Percentiles rank a stretch among this genome's conserved stretches.
phyloP scores from a whole-genome alignment of 2,797 vertebrate genomes.

The Epinephelus coioides region DNA sequence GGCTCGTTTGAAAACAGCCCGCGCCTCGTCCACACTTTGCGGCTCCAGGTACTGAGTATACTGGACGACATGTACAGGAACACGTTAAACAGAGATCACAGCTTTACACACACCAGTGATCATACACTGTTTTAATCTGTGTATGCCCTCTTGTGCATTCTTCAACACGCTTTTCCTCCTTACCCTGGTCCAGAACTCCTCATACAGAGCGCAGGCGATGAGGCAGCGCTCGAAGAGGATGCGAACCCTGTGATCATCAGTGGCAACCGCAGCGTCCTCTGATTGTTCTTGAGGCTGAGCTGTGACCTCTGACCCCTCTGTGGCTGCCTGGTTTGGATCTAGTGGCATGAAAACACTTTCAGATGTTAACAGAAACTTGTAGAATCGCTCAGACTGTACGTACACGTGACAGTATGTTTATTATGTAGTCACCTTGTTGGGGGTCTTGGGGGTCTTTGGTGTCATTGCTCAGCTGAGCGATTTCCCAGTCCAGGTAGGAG shows the following conservation, averaged over 20 bases:
- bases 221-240: slow-evolving; percentile 91
- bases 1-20: slow-evolving; percentile 86
- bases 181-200: slow-evolving; percentile 92
- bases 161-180: slow-evolving; percentile 32
- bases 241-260: slow-evolving; percentile 82
- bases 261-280: slow-evolving; percentile 39
- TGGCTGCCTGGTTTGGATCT: slow-evolving; percentile 71
- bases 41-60: slow-evolving; percentile 88
- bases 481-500: slow-evolving; percentile 90
- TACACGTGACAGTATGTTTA: not conserved
- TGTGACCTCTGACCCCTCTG: slow-evolving; percentile 71
- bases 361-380: not conserved
- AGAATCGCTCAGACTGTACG: not conserved
- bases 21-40: slow-evolving; percentile 82
- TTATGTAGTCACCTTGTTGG: slow-evolving; percentile 50
- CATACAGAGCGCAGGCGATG: slow-evolving; percentile 91
- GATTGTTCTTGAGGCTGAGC: slow-evolving; percentile 39
- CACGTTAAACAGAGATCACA: not conserved
- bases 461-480: slow-evolving; percentile 72
- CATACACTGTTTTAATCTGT: not conserved
- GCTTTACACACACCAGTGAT: not conserved
- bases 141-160: not conserved
- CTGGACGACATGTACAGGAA: slow-evolving; percentile 64
- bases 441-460: slow-evolving; percentile 32
- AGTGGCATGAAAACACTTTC: slow-evolving; percentile 11